Base-by-base conservation (phyloP, 2,113 vertebrate genomes). In the Artemisiospiza belli region DNA sequence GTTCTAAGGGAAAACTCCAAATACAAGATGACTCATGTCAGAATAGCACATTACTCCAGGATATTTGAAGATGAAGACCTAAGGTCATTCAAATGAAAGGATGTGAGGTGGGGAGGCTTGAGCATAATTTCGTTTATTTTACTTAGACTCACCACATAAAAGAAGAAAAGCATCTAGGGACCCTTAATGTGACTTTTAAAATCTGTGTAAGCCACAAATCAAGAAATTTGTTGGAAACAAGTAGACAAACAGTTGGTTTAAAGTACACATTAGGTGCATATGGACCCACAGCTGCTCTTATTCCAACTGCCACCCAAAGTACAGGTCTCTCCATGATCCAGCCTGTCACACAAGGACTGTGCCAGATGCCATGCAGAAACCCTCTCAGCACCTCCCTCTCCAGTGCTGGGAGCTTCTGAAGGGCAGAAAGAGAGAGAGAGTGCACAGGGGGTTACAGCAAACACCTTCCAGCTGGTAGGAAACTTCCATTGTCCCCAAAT, bases 381-480 rank as follows among this genome's bases (percentile, higher is more conserved):
- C 27, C 44, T 85, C 47, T 55, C 6, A 0, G 54, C 9, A 11
- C 30, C 24, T 80, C 64, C 14, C 19, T 80, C 70, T 77, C 15
- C 33, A 9, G 22, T 39, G 37, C 67, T 28, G 25, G 66, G 70
- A 47, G 72, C n/a, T 61, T 83, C 63, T 3, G 8, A 86, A 70
- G 27, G 44, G 62, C 24, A 75, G 46, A 46, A 47, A 64, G 52
- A 61, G 62, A 67, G 54, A 49, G 51, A 28, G 11, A 37, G 16
- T 76, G 54, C 69, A 54, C 46, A 44, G n/a, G 5, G 31, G 28
- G 13, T 72, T 79, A 44, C 70, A 76, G 16, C 54, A 93, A 96
- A 76, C 68, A 58, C 39, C 63, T 91, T 88, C 84, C 84, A 95
- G 89, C 67, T 95, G 87, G n/a, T 84, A 68, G 75, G 28, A 91